A percentile compares a stretch with the other conserved stretches of the same genome.
phyloP scores from a whole-genome alignment of 2,888 invertebrate species.

The Mythimna albipuncta region DNA sequence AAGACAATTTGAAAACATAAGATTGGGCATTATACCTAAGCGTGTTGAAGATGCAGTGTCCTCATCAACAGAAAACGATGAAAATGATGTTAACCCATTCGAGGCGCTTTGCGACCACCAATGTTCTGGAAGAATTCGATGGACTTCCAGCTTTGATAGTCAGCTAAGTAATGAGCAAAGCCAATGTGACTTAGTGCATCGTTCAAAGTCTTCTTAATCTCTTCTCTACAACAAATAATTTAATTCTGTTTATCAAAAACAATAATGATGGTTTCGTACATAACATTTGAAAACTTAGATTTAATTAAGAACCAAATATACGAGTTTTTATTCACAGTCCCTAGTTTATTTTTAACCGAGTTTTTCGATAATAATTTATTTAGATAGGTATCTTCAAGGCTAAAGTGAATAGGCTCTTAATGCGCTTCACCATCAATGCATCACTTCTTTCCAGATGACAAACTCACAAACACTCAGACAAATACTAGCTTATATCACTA shows the following conservation, averaged over 20 bases:
- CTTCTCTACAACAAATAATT: background rate
- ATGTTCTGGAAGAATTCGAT: background rate
- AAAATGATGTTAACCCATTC: background rate
- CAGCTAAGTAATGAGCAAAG: background rate
- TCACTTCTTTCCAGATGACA: no score
- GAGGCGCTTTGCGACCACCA: background rate
- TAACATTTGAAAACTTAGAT: background rate
- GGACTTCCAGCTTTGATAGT: background rate
- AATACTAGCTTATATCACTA: no score
- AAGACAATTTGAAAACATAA: background rate
- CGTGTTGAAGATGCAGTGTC: background rate
- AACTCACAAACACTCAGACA: no score
- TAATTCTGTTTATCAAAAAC: background rate
- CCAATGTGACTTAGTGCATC: background rate
- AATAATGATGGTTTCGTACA: background rate
- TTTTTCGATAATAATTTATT: background rate
- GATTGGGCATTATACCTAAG: background rate
- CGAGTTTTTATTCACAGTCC: background rate
- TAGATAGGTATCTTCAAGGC: no score
- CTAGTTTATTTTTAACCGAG: background rate
- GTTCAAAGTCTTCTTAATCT: constrained; percentile 3
- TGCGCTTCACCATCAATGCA: no score
- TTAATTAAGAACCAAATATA: background rate
- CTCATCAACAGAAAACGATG: background rate
- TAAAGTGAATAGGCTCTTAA: no score